phyloP scores from a whole-genome alignment of 1,140 invertebrate species.

The Calliopsis andreniformis region DNA sequence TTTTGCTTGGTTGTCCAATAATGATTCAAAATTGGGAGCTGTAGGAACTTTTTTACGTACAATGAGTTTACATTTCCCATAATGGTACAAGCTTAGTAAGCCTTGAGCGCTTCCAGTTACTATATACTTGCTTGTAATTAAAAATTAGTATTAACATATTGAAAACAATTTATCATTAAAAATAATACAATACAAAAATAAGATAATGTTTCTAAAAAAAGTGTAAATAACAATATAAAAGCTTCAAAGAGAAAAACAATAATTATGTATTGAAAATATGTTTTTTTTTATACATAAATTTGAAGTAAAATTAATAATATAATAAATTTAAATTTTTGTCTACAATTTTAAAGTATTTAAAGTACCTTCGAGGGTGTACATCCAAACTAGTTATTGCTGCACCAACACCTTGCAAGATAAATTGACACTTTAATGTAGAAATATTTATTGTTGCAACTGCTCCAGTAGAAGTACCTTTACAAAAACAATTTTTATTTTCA shows the following conservation, averaged over 20 bases:
- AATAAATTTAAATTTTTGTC: neutral
- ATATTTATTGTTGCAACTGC: constrained; percentile 61
- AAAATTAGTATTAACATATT: constrained; percentile 3
- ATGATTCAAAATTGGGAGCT: constrained; percentile 41
- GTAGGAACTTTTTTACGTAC: constrained; percentile 39
- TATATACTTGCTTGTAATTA: constrained; percentile 57
- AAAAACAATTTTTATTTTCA: neutral
- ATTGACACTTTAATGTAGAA: constrained; percentile 50
- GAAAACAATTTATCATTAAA: neutral
- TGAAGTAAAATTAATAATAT: too few relatives aligned
- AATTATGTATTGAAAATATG: too few relatives aligned
- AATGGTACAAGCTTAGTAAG: constrained; percentile 56
- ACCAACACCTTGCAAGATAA: constrained; percentile 41
- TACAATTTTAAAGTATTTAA: neutral
- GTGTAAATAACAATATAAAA: too few relatives aligned
- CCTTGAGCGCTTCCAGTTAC: constrained; percentile 55
- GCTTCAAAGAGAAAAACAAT: too few relatives aligned
- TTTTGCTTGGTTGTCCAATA: constrained; percentile 46
- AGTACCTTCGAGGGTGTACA: constrained; percentile 61
- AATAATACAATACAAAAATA: too few relatives aligned
- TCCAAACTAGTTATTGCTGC: constrained; percentile 57
- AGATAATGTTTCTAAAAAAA: too few relatives aligned
- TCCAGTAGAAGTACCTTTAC: constrained; percentile 53
- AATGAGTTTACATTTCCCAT: constrained; percentile 36
- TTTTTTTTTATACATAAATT: too few relatives aligned